These are phyloP conservation scores for Saccostrea cuccullata DNA, from an alignment of 1,140 invertebrate species.

Conservation along the genomic window DNA sequence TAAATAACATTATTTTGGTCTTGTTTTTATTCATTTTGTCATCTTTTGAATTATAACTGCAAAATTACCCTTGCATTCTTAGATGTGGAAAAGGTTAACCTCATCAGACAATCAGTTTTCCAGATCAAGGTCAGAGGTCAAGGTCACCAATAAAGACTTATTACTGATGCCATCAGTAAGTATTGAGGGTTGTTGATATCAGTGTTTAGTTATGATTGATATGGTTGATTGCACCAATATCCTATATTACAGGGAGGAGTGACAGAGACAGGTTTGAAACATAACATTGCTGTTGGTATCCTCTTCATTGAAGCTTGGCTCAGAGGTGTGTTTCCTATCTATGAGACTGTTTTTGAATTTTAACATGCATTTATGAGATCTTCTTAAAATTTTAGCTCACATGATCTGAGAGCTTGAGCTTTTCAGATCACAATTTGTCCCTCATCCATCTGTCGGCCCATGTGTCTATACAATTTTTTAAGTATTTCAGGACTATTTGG, in stretches of 20 bases:
- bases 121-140: conserved; percentile 65
- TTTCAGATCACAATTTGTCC: not conserved
- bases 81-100: conserved; percentile 56
- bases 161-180: conserved; percentile 81
- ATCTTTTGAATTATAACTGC: not conserved
- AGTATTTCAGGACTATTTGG: too few species aligned
- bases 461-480: too few species aligned
- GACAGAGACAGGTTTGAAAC: conserved; percentile 82
- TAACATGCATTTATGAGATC: too few species aligned
- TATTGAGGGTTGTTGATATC: not conserved
- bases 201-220: not conserved
- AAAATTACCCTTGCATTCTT: not conserved
- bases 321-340: conserved; percentile 75
- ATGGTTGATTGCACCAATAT: not conserved
- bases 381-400: not conserved
- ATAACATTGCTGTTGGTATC: conserved; percentile 84
- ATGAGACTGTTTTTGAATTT: too few species aligned
- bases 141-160: conserved; percentile 77
- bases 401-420: not conserved
- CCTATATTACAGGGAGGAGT: conserved; percentile 79
- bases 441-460: too few species aligned
- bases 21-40: not conserved
- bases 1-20: not conserved
- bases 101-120: conserved; percentile 62
- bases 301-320: conserved; percentile 86